phyloP scores from a whole-genome alignment of 2,797 vertebrate genomes.

The Momotus momota region DNA sequence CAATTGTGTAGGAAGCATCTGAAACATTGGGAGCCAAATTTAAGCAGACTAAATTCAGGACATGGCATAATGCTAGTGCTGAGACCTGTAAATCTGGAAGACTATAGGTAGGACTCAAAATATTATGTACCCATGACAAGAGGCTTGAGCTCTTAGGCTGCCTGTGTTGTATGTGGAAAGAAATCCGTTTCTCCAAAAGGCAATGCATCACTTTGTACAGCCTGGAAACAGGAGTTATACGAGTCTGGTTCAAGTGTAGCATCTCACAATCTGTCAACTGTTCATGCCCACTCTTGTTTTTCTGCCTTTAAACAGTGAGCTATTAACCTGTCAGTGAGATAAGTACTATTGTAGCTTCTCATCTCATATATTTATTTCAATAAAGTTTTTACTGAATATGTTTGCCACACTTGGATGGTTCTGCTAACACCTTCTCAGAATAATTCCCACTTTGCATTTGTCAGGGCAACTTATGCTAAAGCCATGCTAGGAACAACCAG shows the following conservation, averaged over 20 bases:
- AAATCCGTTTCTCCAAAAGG: not conserved
- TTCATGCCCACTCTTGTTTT: not conserved
- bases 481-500: not conserved
- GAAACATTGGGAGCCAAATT: not conserved
- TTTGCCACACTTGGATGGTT: conserved; percentile 24
- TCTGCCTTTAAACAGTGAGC: not conserved
- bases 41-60: not conserved
- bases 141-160: not conserved
- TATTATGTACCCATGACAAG: not conserved
- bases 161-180: not conserved
- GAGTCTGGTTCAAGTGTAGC: not conserved
- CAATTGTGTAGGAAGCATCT: not conserved
- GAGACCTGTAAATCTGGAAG: not conserved
- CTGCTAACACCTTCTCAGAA: not conserved
- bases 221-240: not conserved
- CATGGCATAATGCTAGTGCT: not conserved
- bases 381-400: conserved; percentile 26
- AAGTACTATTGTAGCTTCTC: not conserved
- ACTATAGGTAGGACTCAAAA: not conserved
- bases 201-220: not conserved
- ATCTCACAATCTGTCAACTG: not conserved
- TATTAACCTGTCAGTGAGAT: conserved; percentile 4
- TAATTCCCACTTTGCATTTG: conserved; percentile 19
- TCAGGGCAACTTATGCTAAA: not conserved
- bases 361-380: conserved; percentile 1